Percentiles rank a stretch among this genome's conserved stretches.
These are phyloP conservation scores for Sceliomorpha sp. DNA, from an alignment of 2,888 invertebrate genomes.

Conservation along the genomic window DNA sequence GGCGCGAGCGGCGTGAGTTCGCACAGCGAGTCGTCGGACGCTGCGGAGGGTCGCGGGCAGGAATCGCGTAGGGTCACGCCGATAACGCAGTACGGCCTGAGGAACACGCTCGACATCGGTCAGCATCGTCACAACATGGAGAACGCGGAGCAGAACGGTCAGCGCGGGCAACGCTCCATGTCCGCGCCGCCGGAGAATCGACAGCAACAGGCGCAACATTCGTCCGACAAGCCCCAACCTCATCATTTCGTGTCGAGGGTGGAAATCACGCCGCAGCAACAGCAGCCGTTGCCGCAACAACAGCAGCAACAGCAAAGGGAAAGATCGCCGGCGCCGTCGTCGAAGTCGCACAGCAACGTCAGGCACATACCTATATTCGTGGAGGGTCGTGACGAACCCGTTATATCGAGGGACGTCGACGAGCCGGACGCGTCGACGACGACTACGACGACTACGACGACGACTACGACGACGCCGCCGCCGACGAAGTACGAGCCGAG, in stretches of 20 bases:
- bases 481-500: no score
- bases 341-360: conserved; percentile 81
- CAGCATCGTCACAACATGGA: conserved; percentile 83
- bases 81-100: conserved; percentile 85
- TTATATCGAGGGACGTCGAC: conserved; percentile 84
- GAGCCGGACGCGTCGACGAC: no score
- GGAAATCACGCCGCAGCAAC: conserved; percentile 68
- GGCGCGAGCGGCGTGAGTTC: conserved; percentile 73
- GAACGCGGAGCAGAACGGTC: conserved; percentile 81
- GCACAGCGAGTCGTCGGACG: conserved; percentile 72
- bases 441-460: no score
- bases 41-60: no score
- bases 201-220: conserved; percentile 73
- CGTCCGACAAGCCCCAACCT: conserved; percentile 59
- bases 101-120: conserved; percentile 90
- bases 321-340: conserved; percentile 66
- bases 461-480: no score
- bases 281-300: conserved; percentile 68
- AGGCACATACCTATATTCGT: conserved; percentile 94
- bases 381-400: conserved; percentile 91
- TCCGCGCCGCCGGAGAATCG: conserved; percentile 88
- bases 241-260: conserved; percentile 72
- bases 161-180: conserved; percentile 86
- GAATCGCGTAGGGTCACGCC: no score
- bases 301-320: conserved; percentile 54